Evolutionary conservation across 1,140 invertebrate genomes (phyloP).

Genomic region (Drosophila auraria): DNA sequence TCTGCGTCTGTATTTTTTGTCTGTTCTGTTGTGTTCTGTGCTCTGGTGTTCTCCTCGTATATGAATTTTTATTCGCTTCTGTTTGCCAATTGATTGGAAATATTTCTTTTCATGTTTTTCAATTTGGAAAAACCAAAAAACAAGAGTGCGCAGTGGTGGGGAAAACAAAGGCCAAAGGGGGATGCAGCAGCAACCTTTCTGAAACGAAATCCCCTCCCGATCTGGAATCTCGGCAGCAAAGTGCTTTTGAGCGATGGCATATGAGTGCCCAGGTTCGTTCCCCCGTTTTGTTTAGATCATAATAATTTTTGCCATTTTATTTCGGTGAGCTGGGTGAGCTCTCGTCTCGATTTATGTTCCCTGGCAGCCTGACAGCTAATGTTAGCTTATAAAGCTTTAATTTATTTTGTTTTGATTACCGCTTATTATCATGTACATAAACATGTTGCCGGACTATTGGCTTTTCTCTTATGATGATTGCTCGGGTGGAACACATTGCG

Average conservation of each 20-base stretch:
- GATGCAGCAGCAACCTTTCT: not conserved
- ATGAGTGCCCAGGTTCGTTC: constrained; percentile 41
- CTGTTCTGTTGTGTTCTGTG: constrained; percentile 14
- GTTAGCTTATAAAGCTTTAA: constrained; percentile 78
- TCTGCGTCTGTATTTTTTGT: constrained; percentile 20
- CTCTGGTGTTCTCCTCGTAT: constrained; percentile 36
- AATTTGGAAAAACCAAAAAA: constrained; percentile 61
- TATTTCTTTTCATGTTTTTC: constrained; percentile 82
- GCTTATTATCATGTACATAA: constrained; percentile 69
- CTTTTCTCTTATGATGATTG: constrained; percentile 42
- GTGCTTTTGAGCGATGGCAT: constrained; percentile 67
- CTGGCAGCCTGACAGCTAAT: constrained; percentile 66
- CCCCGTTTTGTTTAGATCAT: constrained; percentile 69
- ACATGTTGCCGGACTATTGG: constrained; percentile 44
- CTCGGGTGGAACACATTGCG: constrained; percentile 3
- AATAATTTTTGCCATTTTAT: constrained; percentile 76
- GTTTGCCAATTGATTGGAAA: constrained; percentile 82
- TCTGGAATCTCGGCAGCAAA: constrained; percentile 24
- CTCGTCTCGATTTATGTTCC: constrained; percentile 68
- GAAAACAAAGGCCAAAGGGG: constrained; percentile 36
- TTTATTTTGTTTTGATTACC: constrained; percentile 79
- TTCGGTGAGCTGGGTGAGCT: constrained; percentile 29
- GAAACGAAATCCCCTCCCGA: constrained; percentile 1
- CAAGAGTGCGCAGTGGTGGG: constrained; percentile 35
- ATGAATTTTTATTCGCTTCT: constrained; percentile 80